A percentile compares a stretch with the other conserved stretches of the same genome.
Evolutionary conservation across 1,140 invertebrate genomes (phyloP).

Genomic region (Euwallacea similis): DNA sequence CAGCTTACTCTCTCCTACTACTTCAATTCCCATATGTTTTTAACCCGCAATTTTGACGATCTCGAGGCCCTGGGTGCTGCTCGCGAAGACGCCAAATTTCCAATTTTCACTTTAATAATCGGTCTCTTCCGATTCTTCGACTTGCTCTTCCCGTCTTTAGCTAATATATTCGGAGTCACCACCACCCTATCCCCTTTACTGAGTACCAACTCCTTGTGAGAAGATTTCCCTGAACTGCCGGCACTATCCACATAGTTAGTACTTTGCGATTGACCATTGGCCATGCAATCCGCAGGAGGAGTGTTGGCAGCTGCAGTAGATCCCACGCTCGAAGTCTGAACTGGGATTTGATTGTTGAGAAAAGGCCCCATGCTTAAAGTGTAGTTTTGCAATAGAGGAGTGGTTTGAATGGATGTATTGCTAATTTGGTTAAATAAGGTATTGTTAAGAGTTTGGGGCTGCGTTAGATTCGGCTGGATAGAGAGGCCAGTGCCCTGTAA

Average conservation of each 20-base stretch:
- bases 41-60: constrained; percentile 20
- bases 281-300: neutral
- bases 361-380: constrained; percentile 21
- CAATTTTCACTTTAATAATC: constrained; percentile 6
- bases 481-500: neutral
- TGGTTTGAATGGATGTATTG: constrained; percentile 15
- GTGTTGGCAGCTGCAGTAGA: neutral
- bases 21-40: constrained; percentile 24
- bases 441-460: constrained; percentile 16
- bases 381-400: constrained; percentile 19
- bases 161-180: neutral
- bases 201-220: neutral
- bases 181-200: neutral
- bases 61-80: neutral
- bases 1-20: constrained; percentile 3
- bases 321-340: neutral
- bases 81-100: neutral
- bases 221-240: neutral
- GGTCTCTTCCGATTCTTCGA: constrained; percentile 3
- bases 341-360: constrained; percentile 10
- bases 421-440: constrained; percentile 9
- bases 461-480: constrained; percentile 12
- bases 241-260: neutral
- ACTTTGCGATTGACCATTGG: neutral
- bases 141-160: neutral